phyloP scores from a whole-genome alignment of 2,797 vertebrate species.

The Salmo trutta region DNA sequence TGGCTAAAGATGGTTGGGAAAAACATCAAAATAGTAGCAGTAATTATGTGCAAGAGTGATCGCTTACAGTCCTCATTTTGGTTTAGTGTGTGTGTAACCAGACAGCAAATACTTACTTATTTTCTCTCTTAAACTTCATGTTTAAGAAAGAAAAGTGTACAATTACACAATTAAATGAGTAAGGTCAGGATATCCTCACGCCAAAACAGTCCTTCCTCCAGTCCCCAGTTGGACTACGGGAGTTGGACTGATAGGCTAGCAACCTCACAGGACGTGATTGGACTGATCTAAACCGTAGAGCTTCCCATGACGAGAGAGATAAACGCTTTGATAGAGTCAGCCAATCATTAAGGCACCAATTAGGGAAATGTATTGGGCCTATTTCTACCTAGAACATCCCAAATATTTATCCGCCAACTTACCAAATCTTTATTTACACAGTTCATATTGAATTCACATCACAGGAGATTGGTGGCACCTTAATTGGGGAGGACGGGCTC shows the following conservation, averaged over 20 bases:
- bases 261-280: not conserved
- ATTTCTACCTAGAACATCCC: not conserved
- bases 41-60: constrained; percentile 58
- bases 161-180: not conserved
- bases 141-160: not conserved
- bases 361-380: not conserved
- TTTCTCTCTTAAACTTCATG: not conserved
- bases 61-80: not conserved
- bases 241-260: not conserved
- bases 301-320: not conserved
- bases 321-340: not conserved
- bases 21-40: constrained; percentile 99
- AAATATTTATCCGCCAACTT: not conserved
- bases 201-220: constrained; percentile 85
- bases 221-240: not conserved
- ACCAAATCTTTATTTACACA: not conserved
- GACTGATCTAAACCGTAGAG: not conserved
- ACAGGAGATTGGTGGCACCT: too few species aligned
- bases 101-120: not conserved
- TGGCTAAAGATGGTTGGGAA: constrained; percentile 69
- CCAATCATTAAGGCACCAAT: not conserved
- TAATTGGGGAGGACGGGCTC: too few species aligned
- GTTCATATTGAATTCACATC: too few species aligned
- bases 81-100: not conserved
- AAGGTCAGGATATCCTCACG: constrained; percentile 80